These are phyloP conservation scores for Nasonovia ribisnigri DNA, from an alignment of 2,888 invertebrate genomes.

Conservation along the genomic window DNA sequence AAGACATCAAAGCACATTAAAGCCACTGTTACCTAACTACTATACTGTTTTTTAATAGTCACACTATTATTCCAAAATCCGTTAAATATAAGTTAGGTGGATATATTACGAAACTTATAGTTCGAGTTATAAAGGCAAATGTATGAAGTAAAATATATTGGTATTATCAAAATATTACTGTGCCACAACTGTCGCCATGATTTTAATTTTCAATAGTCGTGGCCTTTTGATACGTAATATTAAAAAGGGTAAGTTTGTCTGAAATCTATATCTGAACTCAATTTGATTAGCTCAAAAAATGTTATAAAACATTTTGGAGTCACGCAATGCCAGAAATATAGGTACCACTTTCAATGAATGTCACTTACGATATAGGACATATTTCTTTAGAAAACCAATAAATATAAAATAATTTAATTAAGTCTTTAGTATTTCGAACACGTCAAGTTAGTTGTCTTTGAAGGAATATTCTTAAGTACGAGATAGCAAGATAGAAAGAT, in stretches of 20 bases:
- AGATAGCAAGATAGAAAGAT: neutral
- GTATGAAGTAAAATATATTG: neutral
- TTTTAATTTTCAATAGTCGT: neutral
- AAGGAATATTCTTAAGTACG: neutral
- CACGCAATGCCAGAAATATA: slow-evolving; percentile 46
- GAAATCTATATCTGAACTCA: slow-evolving; percentile 2
- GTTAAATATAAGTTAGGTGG: neutral
- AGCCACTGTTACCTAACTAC: neutral
- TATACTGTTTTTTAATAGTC: neutral
- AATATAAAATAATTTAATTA: slow-evolving; percentile 61
- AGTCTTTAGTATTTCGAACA: slow-evolving; percentile 33
- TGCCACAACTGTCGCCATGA: neutral
- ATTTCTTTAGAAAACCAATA: slow-evolving; percentile 45
- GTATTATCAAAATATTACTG: neutral
- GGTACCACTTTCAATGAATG: slow-evolving; percentile 48
- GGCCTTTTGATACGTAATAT: neutral
- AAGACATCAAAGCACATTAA: neutral
- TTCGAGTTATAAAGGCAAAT: neutral
- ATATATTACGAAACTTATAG: neutral
- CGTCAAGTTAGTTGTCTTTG: neutral
- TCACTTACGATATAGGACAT: slow-evolving; percentile 37
- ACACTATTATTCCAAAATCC: neutral
- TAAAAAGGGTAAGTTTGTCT: neutral
- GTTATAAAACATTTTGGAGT: slow-evolving; percentile 21
- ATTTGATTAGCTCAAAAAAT: slow-evolving; percentile 48